Conservation (phyloP, 2,113 vertebrate genomes). For the Bucco capensis region DNA sequence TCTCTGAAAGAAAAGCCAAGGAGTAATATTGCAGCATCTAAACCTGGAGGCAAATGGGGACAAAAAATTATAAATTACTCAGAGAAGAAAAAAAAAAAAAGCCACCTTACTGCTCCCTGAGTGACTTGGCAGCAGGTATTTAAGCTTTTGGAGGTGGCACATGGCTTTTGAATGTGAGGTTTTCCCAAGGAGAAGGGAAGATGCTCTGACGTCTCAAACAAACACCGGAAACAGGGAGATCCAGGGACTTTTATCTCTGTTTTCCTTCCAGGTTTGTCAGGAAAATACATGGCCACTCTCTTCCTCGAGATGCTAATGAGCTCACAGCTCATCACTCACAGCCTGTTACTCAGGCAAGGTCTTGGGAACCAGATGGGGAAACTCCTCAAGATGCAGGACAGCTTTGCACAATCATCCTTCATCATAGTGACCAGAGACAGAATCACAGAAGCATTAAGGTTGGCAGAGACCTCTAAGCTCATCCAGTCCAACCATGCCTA, state of each 20-base stretch:
- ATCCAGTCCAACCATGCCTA: accelerated
- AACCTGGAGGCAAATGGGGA: neutral
- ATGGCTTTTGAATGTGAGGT: neutral
- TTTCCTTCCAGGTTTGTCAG: neutral
- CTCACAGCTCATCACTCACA: accelerated
- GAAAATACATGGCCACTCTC: neutral
- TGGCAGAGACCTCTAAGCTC: no score
- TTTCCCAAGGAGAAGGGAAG: neutral
- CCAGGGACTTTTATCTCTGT: neutral
- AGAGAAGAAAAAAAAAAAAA: neutral
- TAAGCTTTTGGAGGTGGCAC: neutral
- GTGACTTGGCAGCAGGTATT: neutral
- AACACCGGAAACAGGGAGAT: neutral
- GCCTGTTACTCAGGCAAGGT: neutral
- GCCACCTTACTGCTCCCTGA: neutral
- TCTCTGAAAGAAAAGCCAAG: neutral
- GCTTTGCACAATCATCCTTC: neutral
- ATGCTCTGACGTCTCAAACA: neutral
- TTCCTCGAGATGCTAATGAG: neutral
- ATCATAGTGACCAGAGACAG: no score
- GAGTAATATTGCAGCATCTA: neutral
- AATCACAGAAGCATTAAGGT: no score
- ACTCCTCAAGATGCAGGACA: neutral
- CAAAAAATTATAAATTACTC: neutral
- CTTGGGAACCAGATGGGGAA: accelerated